Conservation (phyloP, 2,888 invertebrate species). For the Cantharis flavilabris region DNA sequence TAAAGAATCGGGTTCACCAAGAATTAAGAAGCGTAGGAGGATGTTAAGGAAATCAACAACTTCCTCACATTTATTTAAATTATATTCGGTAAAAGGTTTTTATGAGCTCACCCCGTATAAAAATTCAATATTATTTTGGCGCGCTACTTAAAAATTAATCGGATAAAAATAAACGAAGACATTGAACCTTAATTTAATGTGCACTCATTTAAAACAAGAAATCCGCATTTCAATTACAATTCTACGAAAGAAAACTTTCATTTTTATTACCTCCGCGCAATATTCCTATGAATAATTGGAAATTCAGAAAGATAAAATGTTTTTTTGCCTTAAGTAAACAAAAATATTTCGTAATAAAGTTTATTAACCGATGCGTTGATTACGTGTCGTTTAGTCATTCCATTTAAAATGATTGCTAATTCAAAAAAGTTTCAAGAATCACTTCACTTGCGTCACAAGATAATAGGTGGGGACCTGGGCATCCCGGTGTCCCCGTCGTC, state of each 20-base stretch:
- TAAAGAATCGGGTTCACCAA: too few species aligned
- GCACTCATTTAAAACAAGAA: not conserved
- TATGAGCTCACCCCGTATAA: not conserved
- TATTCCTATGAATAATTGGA: not conserved
- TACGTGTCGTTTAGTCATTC: not conserved
- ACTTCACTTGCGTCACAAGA: slow-evolving; percentile 1
- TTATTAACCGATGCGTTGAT: not conserved
- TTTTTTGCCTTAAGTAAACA: not conserved
- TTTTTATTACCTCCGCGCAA: not conserved
- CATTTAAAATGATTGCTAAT: not conserved
- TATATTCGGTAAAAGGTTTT: not conserved
- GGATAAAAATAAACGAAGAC: not conserved
- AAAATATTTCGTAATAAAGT: not conserved
- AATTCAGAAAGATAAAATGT: not conserved
- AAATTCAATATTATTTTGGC: not conserved
- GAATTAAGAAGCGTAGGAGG: not conserved
- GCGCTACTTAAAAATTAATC: not conserved
- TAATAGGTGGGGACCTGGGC: slow-evolving; percentile 11
- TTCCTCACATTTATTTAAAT: not conserved
- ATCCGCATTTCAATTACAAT: not conserved
- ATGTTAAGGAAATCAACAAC: not conserved
- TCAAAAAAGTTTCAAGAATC: not conserved
- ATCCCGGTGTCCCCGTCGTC: slow-evolving; percentile 9
- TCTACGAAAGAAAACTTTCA: not conserved
- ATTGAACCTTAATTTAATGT: not conserved